Conservation (phyloP, 2,113 vertebrate genomes). For the Oxygymnocypris stewartii region DNA sequence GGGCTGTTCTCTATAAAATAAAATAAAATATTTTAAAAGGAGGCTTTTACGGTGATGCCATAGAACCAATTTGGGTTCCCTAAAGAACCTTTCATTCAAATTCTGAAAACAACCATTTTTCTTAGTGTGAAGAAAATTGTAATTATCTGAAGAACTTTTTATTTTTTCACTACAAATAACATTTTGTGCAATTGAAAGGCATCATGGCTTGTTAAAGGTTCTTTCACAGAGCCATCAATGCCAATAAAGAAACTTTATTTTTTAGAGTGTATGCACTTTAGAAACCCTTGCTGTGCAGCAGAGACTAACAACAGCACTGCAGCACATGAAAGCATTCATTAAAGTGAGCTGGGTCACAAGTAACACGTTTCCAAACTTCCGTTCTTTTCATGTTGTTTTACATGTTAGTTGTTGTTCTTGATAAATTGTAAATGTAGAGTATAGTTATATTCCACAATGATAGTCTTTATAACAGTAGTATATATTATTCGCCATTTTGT, state of each 20-base stretch:
- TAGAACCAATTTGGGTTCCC: background rate
- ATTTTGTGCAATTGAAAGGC: background rate
- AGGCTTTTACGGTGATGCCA: background rate
- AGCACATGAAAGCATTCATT: background rate
- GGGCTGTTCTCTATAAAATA: background rate
- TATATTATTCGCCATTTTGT: background rate
- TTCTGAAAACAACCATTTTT: background rate
- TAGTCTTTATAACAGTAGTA: background rate
- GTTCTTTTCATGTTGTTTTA: background rate
- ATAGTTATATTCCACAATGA: background rate
- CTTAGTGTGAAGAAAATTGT: background rate
- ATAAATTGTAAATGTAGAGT: background rate
- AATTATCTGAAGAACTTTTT: too few species aligned
- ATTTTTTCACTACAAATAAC: too few species aligned
- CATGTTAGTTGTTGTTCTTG: background rate
- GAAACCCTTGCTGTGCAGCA: background rate
- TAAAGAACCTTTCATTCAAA: background rate
- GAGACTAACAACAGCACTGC: background rate
- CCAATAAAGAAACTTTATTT: background rate
- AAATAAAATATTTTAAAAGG: background rate
- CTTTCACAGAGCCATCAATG: background rate
- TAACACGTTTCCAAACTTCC: background rate
- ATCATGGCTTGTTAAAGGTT: background rate
- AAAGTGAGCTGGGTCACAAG: background rate
- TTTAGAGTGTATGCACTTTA: background rate